Conservation (phyloP, 2,797 vertebrate genomes). For the Gymnothorax reevesii region DNA sequence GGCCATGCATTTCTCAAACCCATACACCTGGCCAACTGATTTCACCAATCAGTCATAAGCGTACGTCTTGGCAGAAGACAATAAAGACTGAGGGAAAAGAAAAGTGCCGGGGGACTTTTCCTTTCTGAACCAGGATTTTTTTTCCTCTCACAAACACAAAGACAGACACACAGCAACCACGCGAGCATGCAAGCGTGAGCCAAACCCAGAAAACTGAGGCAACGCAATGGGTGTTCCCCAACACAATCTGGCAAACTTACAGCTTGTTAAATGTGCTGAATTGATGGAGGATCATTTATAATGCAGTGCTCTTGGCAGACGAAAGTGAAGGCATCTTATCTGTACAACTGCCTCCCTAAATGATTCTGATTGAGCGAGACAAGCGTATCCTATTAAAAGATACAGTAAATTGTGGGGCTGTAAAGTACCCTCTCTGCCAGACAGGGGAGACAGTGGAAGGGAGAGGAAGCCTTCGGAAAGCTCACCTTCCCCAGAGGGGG, state of each 20-base stretch:
- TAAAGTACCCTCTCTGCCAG: not conserved
- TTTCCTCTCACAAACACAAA: not conserved
- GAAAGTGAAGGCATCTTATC: not conserved
- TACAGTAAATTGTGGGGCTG: not conserved
- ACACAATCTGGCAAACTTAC: not conserved
- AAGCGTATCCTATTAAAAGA: not conserved
- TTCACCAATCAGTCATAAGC: no score
- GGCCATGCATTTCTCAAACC: no score
- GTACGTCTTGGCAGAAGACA: no score
- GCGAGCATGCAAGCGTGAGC: not conserved
- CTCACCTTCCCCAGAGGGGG: conserved; percentile 82
- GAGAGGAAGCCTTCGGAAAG: not conserved
- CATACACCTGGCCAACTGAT: no score
- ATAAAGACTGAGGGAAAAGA: no score
- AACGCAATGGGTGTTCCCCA: not conserved
- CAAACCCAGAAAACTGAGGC: not conserved
- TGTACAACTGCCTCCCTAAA: not conserved
- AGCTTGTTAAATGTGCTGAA: not conserved
- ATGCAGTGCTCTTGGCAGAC: conserved; percentile 1
- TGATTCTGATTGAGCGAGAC: not conserved
- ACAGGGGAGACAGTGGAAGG: not conserved
- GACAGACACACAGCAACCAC: not conserved
- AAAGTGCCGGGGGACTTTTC: no score
- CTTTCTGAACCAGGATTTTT: no score
- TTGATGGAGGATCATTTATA: conserved; percentile 5